phyloP scores from a whole-genome alignment of 2,888 invertebrate species.

The Dasysyrphus albostriatus region DNA sequence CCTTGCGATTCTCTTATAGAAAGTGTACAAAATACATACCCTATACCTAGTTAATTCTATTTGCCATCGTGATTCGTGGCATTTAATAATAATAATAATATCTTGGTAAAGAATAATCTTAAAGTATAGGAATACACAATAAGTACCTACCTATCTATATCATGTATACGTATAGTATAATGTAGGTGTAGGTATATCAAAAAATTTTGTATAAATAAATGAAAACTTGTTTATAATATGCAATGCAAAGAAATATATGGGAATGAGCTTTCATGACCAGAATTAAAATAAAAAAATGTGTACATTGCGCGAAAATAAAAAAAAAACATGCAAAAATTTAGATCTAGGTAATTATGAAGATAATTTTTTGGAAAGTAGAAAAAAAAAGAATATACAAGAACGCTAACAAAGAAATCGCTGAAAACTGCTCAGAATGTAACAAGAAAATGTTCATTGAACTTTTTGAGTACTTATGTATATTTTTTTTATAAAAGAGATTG shows the following conservation, averaged over 20 bases:
- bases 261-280: constrained; percentile 7
- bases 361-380: too few species aligned
- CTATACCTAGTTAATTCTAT: not conserved
- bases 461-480: too few species aligned
- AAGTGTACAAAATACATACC: not conserved
- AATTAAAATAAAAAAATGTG: not conserved
- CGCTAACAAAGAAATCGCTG: too few species aligned
- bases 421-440: too few species aligned
- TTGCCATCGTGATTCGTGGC: constrained; percentile 35
- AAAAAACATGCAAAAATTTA: not conserved
- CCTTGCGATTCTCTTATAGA: constrained; percentile 26
- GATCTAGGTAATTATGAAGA: too few species aligned
- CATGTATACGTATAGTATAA: not conserved
- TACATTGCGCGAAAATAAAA: constrained; percentile 11
- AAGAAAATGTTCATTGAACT: too few species aligned
- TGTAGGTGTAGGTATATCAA: not conserved
- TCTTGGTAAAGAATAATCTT: constrained; percentile 9
- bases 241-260: not conserved
- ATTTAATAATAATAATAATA: constrained; percentile 9
- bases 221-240: not conserved
- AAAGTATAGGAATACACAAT: not conserved
- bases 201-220: not conserved
- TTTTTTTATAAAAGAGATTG: too few species aligned
- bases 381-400: too few species aligned
- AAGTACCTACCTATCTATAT: not conserved